Conservation (phyloP, 2,113 vertebrate species). For the Pachyramphus minor region DNA sequence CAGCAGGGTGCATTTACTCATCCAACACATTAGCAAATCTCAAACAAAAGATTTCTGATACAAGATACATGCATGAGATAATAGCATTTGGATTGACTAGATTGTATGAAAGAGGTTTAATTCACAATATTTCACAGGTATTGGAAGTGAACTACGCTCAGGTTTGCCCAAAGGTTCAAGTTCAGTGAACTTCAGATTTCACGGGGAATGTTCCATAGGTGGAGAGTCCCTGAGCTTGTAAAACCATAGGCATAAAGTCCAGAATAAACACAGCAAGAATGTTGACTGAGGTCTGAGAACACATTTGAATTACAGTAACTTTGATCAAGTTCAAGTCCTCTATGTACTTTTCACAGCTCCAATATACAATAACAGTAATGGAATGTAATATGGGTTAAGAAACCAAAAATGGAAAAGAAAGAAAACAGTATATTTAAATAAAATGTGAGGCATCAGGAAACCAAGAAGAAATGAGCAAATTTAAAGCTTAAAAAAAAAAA, state of each 20-base stretch:
- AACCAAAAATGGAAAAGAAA: background rate
- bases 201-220: background rate
- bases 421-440: background rate
- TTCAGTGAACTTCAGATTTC: constrained; percentile 20
- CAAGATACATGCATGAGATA: background rate
- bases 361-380: background rate
- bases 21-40: background rate
- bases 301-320: background rate
- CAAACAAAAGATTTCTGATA: background rate
- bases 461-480: background rate
- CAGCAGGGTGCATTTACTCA: background rate
- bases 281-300: constrained; percentile 17
- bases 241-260: constrained; percentile 1
- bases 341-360: constrained; percentile 23
- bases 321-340: constrained; percentile 3
- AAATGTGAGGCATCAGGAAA: background rate
- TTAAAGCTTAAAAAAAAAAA: background rate
- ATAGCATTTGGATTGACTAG: background rate
- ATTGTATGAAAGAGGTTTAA: background rate
- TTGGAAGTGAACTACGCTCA: background rate
- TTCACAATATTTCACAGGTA: background rate
- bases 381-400: constrained; percentile 1
- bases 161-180: constrained; percentile 1
- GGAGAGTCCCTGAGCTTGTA: constrained; percentile 14
- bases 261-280: constrained; percentile 50